Conservation (phyloP, 2,113 vertebrate genomes). For the Herpailurus yagouaroundi region DNA sequence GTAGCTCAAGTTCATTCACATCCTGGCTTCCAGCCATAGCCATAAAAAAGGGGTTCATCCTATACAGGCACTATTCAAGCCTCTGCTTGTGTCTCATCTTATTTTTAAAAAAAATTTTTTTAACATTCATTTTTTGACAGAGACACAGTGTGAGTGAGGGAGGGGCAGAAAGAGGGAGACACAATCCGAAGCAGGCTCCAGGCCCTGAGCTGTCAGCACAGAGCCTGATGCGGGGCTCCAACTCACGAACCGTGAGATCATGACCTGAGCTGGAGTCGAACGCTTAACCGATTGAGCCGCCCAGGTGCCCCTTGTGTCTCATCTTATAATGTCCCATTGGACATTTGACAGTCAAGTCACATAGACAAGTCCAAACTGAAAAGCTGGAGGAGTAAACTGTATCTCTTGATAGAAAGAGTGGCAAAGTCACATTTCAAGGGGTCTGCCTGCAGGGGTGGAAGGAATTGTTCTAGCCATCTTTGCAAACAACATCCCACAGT, state of each 20-base stretch:
- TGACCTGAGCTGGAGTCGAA: too few relatives aligned
- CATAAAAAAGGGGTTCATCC: neutral
- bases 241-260: too few relatives aligned
- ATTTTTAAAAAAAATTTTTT: rapidly evolving
- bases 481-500: neutral
- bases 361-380: neutral
- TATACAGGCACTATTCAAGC: neutral
- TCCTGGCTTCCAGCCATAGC: neutral
- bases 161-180: too few relatives aligned
- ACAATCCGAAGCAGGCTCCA: too few relatives aligned
- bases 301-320: neutral
- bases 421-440: neutral
- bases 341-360: neutral
- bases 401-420: neutral
- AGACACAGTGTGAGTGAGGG: too few relatives aligned
- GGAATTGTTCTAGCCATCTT: neutral
- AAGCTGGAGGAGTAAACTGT: neutral
- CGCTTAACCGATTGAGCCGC: too few relatives aligned
- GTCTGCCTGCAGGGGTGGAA: neutral
- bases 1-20: neutral
- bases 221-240: too few relatives aligned
- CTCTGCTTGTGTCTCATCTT: neutral
- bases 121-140: too few relatives aligned
- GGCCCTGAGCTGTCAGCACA: too few relatives aligned
- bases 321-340: neutral